A percentile compares a stretch with the other conserved stretches of the same genome.
Conservation (phyloP, 2,797 vertebrate genomes). For the Rhynchotus rufescens region DNA sequence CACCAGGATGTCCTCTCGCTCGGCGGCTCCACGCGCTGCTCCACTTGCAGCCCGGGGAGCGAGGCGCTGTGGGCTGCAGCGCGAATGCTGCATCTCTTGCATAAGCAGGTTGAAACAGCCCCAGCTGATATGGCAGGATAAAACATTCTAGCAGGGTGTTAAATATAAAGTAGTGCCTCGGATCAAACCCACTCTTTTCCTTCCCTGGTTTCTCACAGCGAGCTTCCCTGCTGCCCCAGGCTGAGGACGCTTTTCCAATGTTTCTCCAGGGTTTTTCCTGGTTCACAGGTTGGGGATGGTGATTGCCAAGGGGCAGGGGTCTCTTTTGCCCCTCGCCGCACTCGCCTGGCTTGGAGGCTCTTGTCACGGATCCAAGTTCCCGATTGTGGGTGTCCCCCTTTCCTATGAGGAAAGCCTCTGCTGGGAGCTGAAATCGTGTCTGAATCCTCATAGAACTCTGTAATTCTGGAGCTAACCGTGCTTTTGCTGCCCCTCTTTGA, state of each 20-base stretch:
- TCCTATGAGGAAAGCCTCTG: background rate
- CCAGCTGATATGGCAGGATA: conserved; percentile 4
- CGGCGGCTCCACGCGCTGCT: background rate
- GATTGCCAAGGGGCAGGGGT: conserved; percentile 53
- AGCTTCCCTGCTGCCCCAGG: background rate
- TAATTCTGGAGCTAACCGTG: background rate
- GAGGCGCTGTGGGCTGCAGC: conserved; percentile 56
- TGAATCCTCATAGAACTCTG: background rate
- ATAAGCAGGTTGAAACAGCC: conserved; percentile 19
- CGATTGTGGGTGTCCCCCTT: background rate
- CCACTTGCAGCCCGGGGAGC: conserved; percentile 35
- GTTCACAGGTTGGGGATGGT: conserved; percentile 41
- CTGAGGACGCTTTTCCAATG: background rate
- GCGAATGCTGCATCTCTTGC: conserved; percentile 33
- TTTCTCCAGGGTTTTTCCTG: conserved; percentile 40
- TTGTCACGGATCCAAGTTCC: no score
- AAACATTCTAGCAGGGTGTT: background rate
- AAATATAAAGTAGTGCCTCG: background rate
- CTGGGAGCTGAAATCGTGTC: background rate
- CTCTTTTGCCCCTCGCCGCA: background rate
- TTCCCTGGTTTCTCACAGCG: background rate
- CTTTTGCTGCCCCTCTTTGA: background rate
- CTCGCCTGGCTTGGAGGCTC: no score
- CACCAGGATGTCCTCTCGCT: no score
- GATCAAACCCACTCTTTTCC: background rate